These are phyloP conservation scores for Muscina levida DNA, from an alignment of 2,888 invertebrate genomes.

Conservation along the genomic window DNA sequence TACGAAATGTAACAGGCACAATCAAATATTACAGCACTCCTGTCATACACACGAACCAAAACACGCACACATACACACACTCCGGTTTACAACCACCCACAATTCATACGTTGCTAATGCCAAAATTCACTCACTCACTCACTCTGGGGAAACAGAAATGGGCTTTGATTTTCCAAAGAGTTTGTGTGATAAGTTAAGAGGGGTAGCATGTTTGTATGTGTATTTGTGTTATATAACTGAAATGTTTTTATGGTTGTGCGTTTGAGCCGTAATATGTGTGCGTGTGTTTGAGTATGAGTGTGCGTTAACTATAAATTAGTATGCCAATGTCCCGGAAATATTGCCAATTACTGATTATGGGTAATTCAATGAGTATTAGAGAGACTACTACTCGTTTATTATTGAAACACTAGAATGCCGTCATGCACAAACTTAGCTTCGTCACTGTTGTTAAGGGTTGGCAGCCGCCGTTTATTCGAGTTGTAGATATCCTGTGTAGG, in stretches of 20 bases:
- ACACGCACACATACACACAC: no score
- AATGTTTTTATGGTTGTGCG: no score
- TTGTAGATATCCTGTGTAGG: no score
- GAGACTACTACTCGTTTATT: no score
- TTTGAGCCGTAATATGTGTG: no score
- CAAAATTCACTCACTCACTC: no score
- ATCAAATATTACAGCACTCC: not conserved
- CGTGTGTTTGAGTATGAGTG: no score
- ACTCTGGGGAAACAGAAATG: not conserved
- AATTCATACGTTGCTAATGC: not conserved
- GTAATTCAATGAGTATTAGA: not conserved
- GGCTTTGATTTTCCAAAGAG: not conserved
- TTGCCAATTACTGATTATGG: slow-evolving; percentile 46
- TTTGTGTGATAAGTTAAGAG: not conserved
- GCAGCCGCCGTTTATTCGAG: not conserved
- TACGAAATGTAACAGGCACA: not conserved
- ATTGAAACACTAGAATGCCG: not conserved
- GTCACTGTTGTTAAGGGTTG: not conserved
- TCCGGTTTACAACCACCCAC: not conserved
- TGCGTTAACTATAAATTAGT: slow-evolving; percentile 5
- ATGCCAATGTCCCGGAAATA: slow-evolving; percentile 44
- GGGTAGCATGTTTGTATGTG: not conserved
- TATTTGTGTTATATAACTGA: no score
- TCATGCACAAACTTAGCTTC: slow-evolving; percentile 4
- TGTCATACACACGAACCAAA: not conserved